Base-by-base conservation (phyloP, 2,888 invertebrate species). In the Terebella lapidaria region DNA sequence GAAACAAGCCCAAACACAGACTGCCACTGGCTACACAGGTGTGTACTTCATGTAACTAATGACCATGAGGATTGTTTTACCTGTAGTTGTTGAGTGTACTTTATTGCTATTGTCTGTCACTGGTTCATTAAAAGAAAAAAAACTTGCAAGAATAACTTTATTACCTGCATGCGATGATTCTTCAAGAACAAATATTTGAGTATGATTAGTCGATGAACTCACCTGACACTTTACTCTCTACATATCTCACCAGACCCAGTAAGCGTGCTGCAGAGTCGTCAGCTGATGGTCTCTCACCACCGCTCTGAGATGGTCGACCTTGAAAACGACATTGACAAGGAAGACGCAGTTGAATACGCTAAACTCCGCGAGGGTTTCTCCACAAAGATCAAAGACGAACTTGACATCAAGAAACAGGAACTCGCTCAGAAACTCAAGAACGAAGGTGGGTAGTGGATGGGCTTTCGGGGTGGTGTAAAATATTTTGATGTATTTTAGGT, bases 211-310 rank as follows among this genome's bases (percentile, higher is more conserved):
- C n/a, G n/a, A n/a, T n/a, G n/a, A n/a, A n/a, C n/a, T n/a, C n/a
- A n/a, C n/a, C n/a, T n/a, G n/a, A n/a, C n/a, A n/a, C n/a, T n/a
- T n/a, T n/a, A n/a, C n/a, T n/a, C n/a, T n/a, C n/a, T n/a, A n/a
- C n/a, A n/a, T n/a, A n/a, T n/a, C n/a, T n/a, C n/a, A n/a, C n/a
- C 42, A 49, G 77, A 78, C 57, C 76, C 77, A 18, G 55, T 72
- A 26, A 60, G 70, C 2, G 70, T 68, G 54, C 65, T 74, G 45
- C 66, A 71, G 49, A 71, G 68, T 3, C 56, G 68, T 27, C 65
- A 72, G 52, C 65, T 67, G 28, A 57, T 77, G 51, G 57, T 71
- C 30, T 74, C 77, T 1, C 63, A 70, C 26, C 77, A 77, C 51
- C 63, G 76, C 27, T 58, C 65, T 15, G 75, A 78, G 59, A 52